A percentile compares a stretch with the other conserved stretches of the same genome.
These are phyloP conservation scores for Cynodonichthys magdalenae DNA, from an alignment of 2,797 vertebrate genomes.

Conservation along the genomic window DNA sequence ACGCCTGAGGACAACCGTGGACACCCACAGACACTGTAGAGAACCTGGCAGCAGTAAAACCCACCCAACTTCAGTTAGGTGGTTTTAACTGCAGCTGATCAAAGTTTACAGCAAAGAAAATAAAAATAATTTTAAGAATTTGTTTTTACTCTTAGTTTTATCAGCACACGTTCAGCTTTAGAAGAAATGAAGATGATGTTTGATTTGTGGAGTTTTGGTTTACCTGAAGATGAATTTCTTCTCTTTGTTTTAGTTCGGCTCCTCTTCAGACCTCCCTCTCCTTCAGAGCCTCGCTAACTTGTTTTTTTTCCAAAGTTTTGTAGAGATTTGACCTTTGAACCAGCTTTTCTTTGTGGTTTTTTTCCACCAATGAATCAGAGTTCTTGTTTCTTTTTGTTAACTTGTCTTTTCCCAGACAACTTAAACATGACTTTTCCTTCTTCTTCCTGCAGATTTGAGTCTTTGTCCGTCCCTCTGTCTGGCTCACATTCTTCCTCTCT, in stretches of 20 bases:
- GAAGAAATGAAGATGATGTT: not conserved
- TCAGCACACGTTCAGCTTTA: not conserved
- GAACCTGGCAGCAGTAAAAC: too few species aligned
- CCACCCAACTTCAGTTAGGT: too few species aligned
- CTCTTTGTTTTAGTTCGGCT: not conserved
- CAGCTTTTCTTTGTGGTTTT: not conserved
- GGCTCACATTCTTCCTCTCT: too few species aligned
- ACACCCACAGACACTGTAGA: too few species aligned
- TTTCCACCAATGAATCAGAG: not conserved
- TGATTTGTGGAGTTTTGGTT: not conserved
- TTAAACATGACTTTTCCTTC: too few species aligned
- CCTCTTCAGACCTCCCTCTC: constrained; percentile 2
- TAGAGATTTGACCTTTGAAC: constrained; percentile 5
- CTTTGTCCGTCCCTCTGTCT: too few species aligned
- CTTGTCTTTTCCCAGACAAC: constrained; percentile 4
- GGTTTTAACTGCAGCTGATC: too few species aligned
- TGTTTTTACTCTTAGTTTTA: too few species aligned
- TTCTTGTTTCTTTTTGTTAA: constrained; percentile 4
- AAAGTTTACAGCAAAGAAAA: too few species aligned
- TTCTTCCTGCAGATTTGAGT: too few species aligned
- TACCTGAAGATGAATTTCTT: constrained; percentile 38
- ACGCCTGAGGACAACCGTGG: too few species aligned
- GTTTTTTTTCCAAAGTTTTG: constrained; percentile 11
- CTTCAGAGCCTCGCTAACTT: constrained; percentile 7
- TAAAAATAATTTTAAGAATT: too few species aligned